Evolutionary conservation across 2,888 invertebrate species (phyloP).

Genomic region (Lysandra bellargus): DNA sequence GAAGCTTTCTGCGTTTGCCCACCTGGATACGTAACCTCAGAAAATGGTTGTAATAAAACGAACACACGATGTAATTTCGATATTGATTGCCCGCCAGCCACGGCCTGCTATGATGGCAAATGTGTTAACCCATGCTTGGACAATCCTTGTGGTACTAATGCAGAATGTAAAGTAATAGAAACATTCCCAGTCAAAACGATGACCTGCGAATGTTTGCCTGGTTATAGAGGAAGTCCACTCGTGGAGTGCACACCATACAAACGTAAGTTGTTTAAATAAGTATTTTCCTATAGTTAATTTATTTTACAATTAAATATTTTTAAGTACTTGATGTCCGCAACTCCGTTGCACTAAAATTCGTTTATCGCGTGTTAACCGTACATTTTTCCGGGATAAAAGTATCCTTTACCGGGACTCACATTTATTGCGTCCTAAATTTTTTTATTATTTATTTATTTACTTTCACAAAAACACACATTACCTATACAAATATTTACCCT

Average conservation of each 20-base stretch:
- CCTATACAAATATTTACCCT: too few relatives aligned
- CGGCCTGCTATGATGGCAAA: conserved; percentile 89
- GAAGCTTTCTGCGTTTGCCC: conserved; percentile 91
- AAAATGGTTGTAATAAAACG: conserved; percentile 81
- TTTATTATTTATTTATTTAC: too few relatives aligned
- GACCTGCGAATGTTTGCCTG: conserved; percentile 92
- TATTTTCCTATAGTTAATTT: not conserved
- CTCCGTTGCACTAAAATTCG: too few relatives aligned
- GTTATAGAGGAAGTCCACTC: conserved; percentile 93
- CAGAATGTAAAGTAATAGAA: conserved; percentile 88
- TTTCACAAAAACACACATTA: too few relatives aligned
- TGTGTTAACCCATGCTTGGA: conserved; percentile 92
- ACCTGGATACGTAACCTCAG: conserved; percentile 85
- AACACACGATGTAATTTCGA: conserved; percentile 87
- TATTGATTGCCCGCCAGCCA: conserved; percentile 89
- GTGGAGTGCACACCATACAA: conserved; percentile 86
- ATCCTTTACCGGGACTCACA: too few relatives aligned
- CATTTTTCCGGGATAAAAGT: too few relatives aligned
- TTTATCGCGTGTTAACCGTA: too few relatives aligned
- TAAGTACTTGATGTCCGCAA: too few relatives aligned
- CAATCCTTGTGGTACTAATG: conserved; percentile 90
- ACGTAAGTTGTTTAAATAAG: conserved; percentile 77
- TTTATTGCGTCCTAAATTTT: too few relatives aligned
- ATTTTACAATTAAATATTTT: too few relatives aligned
- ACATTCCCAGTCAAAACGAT: conserved; percentile 92